phyloP scores from a whole-genome alignment of 2,113 vertebrate genomes.

The Equus przewalskii region DNA sequence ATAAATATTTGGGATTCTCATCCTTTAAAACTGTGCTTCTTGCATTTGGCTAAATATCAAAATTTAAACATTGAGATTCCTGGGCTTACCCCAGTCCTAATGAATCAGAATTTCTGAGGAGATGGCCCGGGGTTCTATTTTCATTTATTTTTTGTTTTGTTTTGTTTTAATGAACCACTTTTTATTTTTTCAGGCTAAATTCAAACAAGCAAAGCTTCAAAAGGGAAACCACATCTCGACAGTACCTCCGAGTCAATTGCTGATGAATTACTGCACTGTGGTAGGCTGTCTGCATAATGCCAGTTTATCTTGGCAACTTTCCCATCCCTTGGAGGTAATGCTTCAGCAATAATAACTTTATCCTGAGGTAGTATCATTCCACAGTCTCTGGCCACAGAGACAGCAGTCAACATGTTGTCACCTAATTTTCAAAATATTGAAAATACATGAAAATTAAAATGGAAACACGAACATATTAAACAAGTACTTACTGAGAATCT shows the following conservation, averaged over 20 bases:
- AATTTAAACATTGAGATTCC: constrained; percentile 27
- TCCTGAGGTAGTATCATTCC: constrained; percentile 98
- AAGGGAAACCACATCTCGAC: neutral
- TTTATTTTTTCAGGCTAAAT: constrained; percentile 36
- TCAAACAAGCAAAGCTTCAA: constrained; percentile 44
- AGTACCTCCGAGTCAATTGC: constrained; percentile 91
- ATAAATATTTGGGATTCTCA: constrained; percentile 28
- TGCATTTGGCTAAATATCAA: constrained; percentile 26
- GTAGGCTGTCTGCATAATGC: constrained; percentile 95
- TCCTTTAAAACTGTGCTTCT: constrained; percentile 18
- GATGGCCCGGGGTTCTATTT: neutral
- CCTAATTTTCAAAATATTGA: constrained; percentile 87
- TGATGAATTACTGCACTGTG: constrained; percentile 87
- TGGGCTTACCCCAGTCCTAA: neutral
- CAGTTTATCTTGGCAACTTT: constrained; percentile 96
- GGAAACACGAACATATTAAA: neutral
- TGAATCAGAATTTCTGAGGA: neutral
- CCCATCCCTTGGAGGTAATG: constrained; percentile 95
- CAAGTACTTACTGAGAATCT: neutral
- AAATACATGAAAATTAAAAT: constrained; percentile 49
- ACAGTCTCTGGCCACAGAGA: constrained; percentile 98
- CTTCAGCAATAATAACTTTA: constrained; percentile 97
- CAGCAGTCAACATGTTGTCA: constrained; percentile 98
- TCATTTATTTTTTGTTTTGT: neutral
- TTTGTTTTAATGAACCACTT: neutral